Base-by-base conservation (phyloP, 2,113 vertebrate species). In the Chunga burmeisteri region DNA sequence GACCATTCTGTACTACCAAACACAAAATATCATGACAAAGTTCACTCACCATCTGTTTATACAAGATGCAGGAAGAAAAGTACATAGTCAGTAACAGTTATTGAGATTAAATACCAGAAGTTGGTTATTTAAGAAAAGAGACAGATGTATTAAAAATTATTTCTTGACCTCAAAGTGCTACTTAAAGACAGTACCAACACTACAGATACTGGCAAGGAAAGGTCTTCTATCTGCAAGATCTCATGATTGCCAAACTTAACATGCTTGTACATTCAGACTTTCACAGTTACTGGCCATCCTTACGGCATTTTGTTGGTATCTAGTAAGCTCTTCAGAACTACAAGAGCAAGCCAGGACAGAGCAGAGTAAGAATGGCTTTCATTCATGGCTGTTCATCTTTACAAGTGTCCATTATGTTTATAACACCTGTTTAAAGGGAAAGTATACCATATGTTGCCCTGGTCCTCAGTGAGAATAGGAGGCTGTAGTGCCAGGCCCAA, bases 31-130 rank as follows among this genome's bases (percentile, higher is more conserved):
- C 90, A 97, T 32, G n/a, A 98, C 97, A 97, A 98, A 92, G 85
- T 95, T 96, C 98, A 99, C 98, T 99, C 98, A 99, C 98, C 98
- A 98, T 98, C 98, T 99, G 97, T 98, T 98, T 95, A 98, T 97
- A 97, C 92, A 98, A 99, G 98, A 98, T 98, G 98, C 98, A 97
- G 96, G 98, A 97, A 85, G 83, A 89, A 97, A 98, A 97, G 93
- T 94, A 97, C 83, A 98, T 13, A 53, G 95, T 97, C 95, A 97
- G 90, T 94, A 94, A 93, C 42, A 97, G 90, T 97, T 94, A 98
- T 92, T 93, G 66, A 91, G 55, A 86, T 88, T 80, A 95, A 81
- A 84, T 74, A 94, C 58, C 62, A 95, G 61, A 91, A 68, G 50
- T 7, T 11, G 38, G 44, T 86, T 62, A 96, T 72, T 85, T 72